Evolutionary conservation across 1,140 invertebrate genomes (phyloP), one percentile per base, ranked within the genome.

Genomic region (Uloborus diversus): DNA sequence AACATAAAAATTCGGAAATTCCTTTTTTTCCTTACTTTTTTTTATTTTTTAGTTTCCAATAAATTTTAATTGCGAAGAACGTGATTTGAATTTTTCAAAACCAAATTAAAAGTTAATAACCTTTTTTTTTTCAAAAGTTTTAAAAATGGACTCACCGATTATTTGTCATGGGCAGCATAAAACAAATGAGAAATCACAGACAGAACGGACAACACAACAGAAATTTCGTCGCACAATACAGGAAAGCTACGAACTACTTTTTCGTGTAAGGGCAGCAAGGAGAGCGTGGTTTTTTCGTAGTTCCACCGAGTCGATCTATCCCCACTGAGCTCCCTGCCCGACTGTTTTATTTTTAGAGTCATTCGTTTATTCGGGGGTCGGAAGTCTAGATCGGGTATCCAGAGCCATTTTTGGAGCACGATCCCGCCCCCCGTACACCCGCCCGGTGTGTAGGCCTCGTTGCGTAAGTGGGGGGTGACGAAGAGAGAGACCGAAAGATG

Each of bases 381-480:
- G n/a, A 49, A 66, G 30, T 68, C 62, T 66, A 78, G 75, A 78
- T 78, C 75, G 64, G 61, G 32, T 78, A 57, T 78, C 75, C 61
- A 68, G 64, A 37, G 49, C 75, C 75, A 78, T 78, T 78, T 78
- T 78, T 65, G 61, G 75, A 78, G 61, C 61, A 66, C 11, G 7
- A 20, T 33, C 9, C 59, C 49, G 20, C 62, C 61, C 49, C 35
- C 75, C 14, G n/a, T 28, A 20, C 23, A 42, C 23, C 62, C 27
- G 9, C 56, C 33, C 5, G 11, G 33, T 20, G 35, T n/a, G 17
- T 42, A 30, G 68, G 68, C 23, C 37, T 32, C 4, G 37, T 73
- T 75, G 35, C 71, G 71, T 42, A 75, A 75, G 25, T 25, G 51
- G 62, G 49, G 33, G 23, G 57, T 25, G 14, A n/a, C 11, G 33